These are phyloP conservation scores for Excalfactoria chinensis DNA, from an alignment of 2,113 vertebrate species.

Conservation along the genomic window DNA sequence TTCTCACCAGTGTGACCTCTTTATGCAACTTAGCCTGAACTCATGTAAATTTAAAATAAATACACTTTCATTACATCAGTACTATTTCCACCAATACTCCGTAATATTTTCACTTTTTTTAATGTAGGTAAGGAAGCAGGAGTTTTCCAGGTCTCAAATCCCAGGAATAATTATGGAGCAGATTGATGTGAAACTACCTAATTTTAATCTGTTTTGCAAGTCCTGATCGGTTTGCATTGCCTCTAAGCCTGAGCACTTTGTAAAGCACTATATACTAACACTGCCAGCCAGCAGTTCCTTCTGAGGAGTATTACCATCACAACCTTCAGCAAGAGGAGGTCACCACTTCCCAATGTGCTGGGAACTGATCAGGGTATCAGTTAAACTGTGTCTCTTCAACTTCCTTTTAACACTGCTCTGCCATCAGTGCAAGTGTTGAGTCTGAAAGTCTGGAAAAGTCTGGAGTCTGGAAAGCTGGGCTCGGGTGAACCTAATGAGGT, in stretches of 20 bases:
- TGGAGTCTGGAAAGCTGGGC: too few species aligned
- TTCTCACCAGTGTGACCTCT: not conserved
- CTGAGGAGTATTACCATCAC: not conserved
- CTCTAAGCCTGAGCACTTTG: not conserved
- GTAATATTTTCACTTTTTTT: not conserved
- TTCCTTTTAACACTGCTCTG: not conserved
- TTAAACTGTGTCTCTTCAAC: not conserved
- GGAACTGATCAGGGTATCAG: not conserved
- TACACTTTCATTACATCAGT: not conserved
- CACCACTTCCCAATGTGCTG: not conserved
- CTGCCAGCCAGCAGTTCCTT: not conserved
- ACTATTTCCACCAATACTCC: not conserved
- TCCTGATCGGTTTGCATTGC: not conserved
- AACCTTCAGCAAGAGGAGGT: not conserved
- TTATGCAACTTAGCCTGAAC: not conserved
- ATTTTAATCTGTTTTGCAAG: not conserved
- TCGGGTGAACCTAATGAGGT: too few species aligned
- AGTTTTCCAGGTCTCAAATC: not conserved
- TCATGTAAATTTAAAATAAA: not conserved
- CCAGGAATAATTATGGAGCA: not conserved
- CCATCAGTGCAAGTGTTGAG: fast-evolving
- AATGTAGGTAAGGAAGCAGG: not conserved
- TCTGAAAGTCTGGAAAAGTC: too few species aligned
- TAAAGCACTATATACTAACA: not conserved
- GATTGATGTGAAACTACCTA: not conserved